phyloP scores from a whole-genome alignment of 2,797 vertebrate species.

The Dryobates pubescens region DNA sequence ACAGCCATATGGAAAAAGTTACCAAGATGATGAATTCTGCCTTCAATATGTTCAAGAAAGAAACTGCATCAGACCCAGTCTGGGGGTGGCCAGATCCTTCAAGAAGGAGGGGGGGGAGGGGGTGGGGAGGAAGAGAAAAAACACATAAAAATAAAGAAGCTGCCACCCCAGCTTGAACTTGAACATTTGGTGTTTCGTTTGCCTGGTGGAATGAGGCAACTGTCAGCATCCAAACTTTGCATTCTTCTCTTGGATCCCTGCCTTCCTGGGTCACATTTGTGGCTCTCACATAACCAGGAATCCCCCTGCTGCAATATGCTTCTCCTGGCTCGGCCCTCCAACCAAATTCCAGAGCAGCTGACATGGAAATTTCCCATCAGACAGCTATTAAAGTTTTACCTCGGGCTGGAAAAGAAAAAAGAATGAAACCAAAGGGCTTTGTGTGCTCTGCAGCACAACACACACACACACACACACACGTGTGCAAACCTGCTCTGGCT shows the following conservation, averaged over 20 bases:
- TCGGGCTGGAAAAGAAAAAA: conserved; percentile 12
- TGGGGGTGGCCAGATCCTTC: conserved; percentile 66
- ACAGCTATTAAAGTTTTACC: conserved; percentile 56
- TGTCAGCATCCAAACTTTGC: conserved; percentile 61
- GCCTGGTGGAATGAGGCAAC: conserved; percentile 63
- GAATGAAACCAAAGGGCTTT: background rate
- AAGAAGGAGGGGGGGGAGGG: background rate
- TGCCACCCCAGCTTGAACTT: conserved; percentile 65
- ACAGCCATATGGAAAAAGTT: conserved; percentile 71
- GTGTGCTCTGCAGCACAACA: background rate
- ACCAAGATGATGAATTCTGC: conserved; percentile 67
- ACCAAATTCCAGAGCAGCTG: conserved; percentile 68
- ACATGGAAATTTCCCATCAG: conserved; percentile 71
- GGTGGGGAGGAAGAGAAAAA: too few species aligned
- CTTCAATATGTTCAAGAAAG: conserved; percentile 68
- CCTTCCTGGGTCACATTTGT: conserved; percentile 63
- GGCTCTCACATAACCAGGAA: conserved; percentile 73
- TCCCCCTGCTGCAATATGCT: conserved; percentile 66
- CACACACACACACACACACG: too few species aligned
- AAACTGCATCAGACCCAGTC: conserved; percentile 54
- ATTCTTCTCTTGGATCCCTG: conserved; percentile 58
- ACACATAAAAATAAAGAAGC: background rate
- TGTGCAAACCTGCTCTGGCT: background rate
- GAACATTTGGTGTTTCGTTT: conserved; percentile 74
- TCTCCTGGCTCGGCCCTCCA: conserved; percentile 58